Conservation (phyloP, 2,888 invertebrate species). For the Tenthredo scrophulariae region DNA sequence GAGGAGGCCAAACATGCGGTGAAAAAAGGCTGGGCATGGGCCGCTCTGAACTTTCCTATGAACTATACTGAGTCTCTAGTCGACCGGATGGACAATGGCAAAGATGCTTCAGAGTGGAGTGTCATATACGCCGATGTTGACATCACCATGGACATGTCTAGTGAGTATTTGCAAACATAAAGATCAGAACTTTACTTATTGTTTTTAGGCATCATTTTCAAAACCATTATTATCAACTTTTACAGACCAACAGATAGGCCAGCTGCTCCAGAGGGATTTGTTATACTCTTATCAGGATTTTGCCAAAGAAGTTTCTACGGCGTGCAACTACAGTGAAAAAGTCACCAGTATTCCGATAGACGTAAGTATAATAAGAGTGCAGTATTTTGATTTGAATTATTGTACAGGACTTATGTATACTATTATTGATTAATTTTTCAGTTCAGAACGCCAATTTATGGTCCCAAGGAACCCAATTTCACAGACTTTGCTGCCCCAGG, state of each 20-base stretch:
- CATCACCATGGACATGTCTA: slow-evolving; percentile 91
- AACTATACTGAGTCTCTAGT: slow-evolving; percentile 89
- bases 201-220: neutral
- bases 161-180: slow-evolving; percentile 79
- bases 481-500: slow-evolving; percentile 98
- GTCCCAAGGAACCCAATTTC: slow-evolving; percentile 88
- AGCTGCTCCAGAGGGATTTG: slow-evolving; percentile 87
- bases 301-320: slow-evolving; percentile 82
- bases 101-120: slow-evolving; percentile 81
- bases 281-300: slow-evolving; percentile 87
- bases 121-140: slow-evolving; percentile 84
- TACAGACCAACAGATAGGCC: slow-evolving; percentile 94
- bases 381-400: slow-evolving; percentile 41
- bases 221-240: slow-evolving; percentile 56
- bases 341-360: slow-evolving; percentile 82
- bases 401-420: neutral
- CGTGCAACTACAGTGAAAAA: slow-evolving; percentile 84
- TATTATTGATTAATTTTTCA: slow-evolving; percentile 70
- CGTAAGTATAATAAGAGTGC: slow-evolving; percentile 78
- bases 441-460: slow-evolving; percentile 88
- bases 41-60: slow-evolving; percentile 85
- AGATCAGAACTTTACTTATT: neutral
- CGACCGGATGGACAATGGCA: slow-evolving; percentile 82
- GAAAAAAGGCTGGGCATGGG: slow-evolving; percentile 87
- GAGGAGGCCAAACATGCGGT: slow-evolving; percentile 85